A percentile compares a stretch with the other conserved stretches of the same genome.
These are phyloP conservation scores for Clarias macrocephalus DNA, from an alignment of 2,113 vertebrate genomes.

Conservation along the genomic window DNA sequence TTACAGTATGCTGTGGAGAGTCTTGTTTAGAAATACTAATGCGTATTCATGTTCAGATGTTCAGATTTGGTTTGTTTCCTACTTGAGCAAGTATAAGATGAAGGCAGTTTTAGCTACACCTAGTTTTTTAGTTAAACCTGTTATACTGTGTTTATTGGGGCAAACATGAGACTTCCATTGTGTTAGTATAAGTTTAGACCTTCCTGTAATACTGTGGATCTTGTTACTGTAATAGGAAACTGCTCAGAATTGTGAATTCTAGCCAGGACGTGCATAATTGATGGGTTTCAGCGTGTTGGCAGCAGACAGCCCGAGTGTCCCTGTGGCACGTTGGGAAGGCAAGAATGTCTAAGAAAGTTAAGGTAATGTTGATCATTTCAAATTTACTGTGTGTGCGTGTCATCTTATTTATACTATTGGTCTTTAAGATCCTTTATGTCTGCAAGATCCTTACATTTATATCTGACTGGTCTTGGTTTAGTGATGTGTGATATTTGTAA, in stretches of 20 bases:
- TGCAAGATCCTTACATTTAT: background rate
- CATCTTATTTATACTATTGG: background rate
- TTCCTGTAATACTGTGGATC: slow-evolving; percentile 20
- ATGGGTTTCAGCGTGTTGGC: slow-evolving; percentile 5
- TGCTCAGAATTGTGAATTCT: slow-evolving; percentile 27
- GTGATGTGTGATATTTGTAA: background rate
- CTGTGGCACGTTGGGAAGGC: background rate
- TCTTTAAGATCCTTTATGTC: background rate
- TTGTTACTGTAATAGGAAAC: slow-evolving; percentile 48
- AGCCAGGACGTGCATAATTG: slow-evolving; percentile 47
- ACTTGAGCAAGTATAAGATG: background rate
- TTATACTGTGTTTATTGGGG: background rate
- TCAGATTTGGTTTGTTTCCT: background rate
- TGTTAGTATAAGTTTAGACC: slow-evolving; percentile 2
- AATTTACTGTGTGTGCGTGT: background rate
- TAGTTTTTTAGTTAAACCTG: background rate
- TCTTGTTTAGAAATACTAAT: background rate
- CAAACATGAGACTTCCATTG: slow-evolving; percentile 1
- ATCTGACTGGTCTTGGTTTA: background rate
- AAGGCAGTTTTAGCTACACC: background rate
- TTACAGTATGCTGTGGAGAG: background rate
- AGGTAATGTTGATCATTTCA: slow-evolving; percentile 39
- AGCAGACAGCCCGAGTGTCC: slow-evolving; percentile 4
- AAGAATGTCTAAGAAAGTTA: slow-evolving; percentile 52
- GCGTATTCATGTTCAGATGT: background rate